Evolutionary conservation across 1,140 invertebrate species (phyloP), one percentile per base, ranked within the genome.

Genomic region (Stenopsyche tienmushanensis): DNA sequence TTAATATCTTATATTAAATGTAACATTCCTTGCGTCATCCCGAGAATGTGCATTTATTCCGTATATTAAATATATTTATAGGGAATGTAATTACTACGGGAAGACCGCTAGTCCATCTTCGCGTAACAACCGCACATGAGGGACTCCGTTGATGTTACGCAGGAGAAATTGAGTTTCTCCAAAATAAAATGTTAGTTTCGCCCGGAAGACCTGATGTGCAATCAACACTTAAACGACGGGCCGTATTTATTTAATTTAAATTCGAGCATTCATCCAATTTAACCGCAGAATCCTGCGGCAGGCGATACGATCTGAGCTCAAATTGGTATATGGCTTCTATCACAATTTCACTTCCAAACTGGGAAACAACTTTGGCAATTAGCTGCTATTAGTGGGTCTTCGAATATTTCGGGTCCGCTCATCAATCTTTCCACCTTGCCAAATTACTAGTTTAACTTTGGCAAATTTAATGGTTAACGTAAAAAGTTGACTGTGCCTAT

Each of bases 341-440:
- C 15, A 49, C 47, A 49, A 49, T 23, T 49, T 15, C 23, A n/a
- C 10, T 7, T 9, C 7, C 3, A 5, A 45, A 18, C 24, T 24
- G 18, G 24, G 50, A 53, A 53, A 53, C 26, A 1, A 25, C 50
- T 53, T 25, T 3, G 50, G 2, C 50, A 53, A 53, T 53, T 53
- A 53, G 24, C 10, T 53, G 50, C 23, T 3, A 53, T 53, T 53
- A 53, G 50, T 53, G 20, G 50, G 24, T 25, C 24, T 53, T 53
- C 21, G 2, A 7, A 53, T 15, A 18, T 45, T 45, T 25, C n/a
- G 3, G 50, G 24, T 45, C 5, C 17, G 44, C 50, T 53, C 50
- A 53, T 53, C 50, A 53, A 53, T 53, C 50, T 53, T 53, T 53
- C 24, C 20, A 34, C 29, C 29, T 34, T 34, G 5, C 13, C 29